Conservation (phyloP, 2,888 invertebrate genomes). For the Uropetala carovei region DNA sequence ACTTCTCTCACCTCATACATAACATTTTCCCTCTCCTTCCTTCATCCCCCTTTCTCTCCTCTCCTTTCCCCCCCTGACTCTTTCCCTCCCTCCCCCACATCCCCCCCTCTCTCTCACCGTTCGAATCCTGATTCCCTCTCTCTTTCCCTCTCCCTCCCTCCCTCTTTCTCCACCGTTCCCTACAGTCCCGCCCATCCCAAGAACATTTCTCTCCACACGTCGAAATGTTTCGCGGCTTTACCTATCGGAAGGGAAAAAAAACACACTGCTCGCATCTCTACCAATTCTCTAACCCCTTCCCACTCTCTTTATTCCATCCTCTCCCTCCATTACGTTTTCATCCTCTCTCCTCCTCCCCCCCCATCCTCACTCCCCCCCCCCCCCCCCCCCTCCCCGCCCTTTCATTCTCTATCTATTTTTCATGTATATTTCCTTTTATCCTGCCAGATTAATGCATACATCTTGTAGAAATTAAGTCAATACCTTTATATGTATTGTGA, state of each 20-base stretch:
- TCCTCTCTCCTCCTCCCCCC: not conserved
- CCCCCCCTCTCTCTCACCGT: not conserved
- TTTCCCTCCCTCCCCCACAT: not conserved
- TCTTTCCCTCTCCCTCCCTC: not conserved
- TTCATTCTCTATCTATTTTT: not conserved
- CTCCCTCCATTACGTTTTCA: not conserved
- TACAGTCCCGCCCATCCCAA: conserved; percentile 21
- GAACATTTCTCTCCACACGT: conserved; percentile 40
- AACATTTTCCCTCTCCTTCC: not conserved
- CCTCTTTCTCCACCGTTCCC: not conserved
- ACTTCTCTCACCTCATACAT: too few relatives aligned
- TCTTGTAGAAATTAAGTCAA: too few relatives aligned
- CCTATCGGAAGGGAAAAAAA: conserved; percentile 46
- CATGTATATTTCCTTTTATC: too few relatives aligned
- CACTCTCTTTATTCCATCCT: not conserved
- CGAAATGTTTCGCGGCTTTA: conserved; percentile 47
- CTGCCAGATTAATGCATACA: too few relatives aligned
- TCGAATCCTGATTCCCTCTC: too few relatives aligned
- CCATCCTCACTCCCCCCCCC: not conserved
- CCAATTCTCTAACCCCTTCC: not conserved
- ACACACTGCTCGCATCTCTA: conserved; percentile 11
- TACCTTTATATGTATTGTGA: too few relatives aligned
- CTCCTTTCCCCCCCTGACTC: not conserved
- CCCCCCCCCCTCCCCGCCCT: not conserved
- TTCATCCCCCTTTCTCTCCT: not conserved